These are phyloP conservation scores for Myrmophylax atrothorax DNA, from an alignment of 2,113 vertebrate genomes.

Conservation along the genomic window DNA sequence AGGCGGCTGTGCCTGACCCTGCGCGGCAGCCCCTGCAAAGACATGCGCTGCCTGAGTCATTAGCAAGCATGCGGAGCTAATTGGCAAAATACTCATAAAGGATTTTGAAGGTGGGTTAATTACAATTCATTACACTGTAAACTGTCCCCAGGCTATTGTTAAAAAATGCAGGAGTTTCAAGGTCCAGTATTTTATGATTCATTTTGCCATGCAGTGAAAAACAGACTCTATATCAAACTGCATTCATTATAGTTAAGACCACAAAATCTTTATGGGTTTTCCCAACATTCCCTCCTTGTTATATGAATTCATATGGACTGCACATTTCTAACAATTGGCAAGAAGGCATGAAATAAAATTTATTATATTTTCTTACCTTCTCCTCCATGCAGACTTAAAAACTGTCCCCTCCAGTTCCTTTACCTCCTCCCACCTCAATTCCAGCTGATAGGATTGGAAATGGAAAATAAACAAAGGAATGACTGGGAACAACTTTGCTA, in stretches of 20 bases:
- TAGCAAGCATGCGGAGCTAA: constrained; percentile 83
- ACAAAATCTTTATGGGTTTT: constrained; percentile 84
- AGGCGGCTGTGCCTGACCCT: not conserved
- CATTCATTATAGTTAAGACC: constrained; percentile 84
- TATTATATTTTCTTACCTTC: constrained; percentile 81
- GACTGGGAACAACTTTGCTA: not conserved
- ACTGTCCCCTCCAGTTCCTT: constrained; percentile 63
- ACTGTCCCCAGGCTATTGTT: constrained; percentile 85
- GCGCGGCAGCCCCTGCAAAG: constrained; percentile 60
- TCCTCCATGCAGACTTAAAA: constrained; percentile 68
- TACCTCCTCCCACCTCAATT: constrained; percentile 51
- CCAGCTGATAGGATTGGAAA: not conserved
- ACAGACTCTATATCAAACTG: constrained; percentile 85
- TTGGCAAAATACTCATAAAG: constrained; percentile 85
- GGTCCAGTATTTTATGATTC: constrained; percentile 86
- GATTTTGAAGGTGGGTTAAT: constrained; percentile 87
- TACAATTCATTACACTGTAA: constrained; percentile 85
- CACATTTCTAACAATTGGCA: constrained; percentile 83
- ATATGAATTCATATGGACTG: constrained; percentile 84
- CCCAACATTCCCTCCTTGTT: constrained; percentile 82
- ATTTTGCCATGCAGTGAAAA: constrained; percentile 85
- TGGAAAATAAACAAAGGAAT: not conserved
- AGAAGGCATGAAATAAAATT: constrained; percentile 80
- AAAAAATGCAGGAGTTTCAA: constrained; percentile 83
- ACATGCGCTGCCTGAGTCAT: constrained; percentile 82